Conservation (phyloP, 2,797 vertebrate species). For the Eulemur albifrons region DNA sequence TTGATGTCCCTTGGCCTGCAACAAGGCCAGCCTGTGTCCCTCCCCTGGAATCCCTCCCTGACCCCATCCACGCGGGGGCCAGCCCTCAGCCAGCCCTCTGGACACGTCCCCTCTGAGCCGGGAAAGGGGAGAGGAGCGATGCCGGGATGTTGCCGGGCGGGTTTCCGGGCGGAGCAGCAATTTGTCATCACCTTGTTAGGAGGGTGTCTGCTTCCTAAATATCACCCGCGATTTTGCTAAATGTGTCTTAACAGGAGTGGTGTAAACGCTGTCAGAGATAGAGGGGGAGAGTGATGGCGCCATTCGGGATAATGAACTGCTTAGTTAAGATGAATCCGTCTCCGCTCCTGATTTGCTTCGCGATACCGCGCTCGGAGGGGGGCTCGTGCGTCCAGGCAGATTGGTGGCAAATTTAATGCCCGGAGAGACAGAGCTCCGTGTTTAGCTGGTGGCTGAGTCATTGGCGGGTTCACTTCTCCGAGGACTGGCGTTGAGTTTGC, state of each 20-base stretch:
- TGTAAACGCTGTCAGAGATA: conserved; percentile 52
- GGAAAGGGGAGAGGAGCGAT: fast-evolving
- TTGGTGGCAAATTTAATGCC: background rate
- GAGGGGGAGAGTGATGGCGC: conserved; percentile 37
- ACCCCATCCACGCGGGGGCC: too few relatives aligned
- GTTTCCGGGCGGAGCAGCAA: background rate
- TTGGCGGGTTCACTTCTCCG: background rate
- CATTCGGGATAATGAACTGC: conserved; percentile 44
- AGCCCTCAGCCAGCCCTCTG: background rate
- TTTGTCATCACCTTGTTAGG: background rate
- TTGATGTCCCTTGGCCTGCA: background rate
- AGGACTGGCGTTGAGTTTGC: fast-evolving
- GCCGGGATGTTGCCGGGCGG: background rate
- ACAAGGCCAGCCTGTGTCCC: background rate
- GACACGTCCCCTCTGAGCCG: too few relatives aligned
- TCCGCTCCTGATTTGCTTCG: background rate
- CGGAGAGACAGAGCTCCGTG: background rate
- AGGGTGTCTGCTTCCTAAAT: conserved; percentile 11
- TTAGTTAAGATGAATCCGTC: conserved; percentile 44
- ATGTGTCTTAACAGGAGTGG: conserved; percentile 50
- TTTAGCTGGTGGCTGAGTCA: background rate
- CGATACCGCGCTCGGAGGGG: fast-evolving
- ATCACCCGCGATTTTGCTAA: conserved; percentile 54
- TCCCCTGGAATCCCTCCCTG: background rate
- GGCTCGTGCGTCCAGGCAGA: fast-evolving